Conservation (phyloP, 2,113 vertebrate species). For the Cryptotis parvus region DNA sequence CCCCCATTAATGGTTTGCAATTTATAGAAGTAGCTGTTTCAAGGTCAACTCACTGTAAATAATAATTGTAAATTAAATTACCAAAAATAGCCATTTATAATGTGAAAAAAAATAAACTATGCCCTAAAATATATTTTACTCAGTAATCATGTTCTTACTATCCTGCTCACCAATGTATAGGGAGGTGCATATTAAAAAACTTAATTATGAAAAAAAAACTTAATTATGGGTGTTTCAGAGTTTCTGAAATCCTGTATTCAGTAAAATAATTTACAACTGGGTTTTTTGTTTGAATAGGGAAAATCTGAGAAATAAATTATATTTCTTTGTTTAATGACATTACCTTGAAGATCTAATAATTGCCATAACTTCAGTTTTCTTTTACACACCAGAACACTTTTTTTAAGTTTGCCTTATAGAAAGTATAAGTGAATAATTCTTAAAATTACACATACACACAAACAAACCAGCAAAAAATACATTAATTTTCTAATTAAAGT, state of each 20-base stretch:
- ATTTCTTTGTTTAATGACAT: background rate
- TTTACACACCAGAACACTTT: background rate
- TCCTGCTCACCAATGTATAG: background rate
- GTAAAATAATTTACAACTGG: fast-evolving
- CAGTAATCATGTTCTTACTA: background rate
- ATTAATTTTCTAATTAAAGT: background rate
- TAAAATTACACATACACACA: background rate
- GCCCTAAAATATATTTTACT: background rate
- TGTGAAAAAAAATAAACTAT: background rate
- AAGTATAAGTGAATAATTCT: background rate
- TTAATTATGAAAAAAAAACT: background rate
- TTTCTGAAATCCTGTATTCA: background rate
- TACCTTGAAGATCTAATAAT: background rate
- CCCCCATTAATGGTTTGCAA: background rate
- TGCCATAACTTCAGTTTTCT: background rate
- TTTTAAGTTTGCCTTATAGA: background rate
- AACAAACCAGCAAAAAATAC: background rate
- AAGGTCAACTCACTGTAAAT: background rate
- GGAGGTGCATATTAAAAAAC: background rate
- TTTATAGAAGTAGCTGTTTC: constrained; percentile 8
- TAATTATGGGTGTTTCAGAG: background rate
- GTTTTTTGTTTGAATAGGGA: background rate
- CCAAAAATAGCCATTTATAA: background rate
- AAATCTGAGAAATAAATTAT: background rate
- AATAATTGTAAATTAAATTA: background rate